phyloP scores from a whole-genome alignment of 2,888 invertebrate genomes.

The Megastigmus dorsalis region DNA sequence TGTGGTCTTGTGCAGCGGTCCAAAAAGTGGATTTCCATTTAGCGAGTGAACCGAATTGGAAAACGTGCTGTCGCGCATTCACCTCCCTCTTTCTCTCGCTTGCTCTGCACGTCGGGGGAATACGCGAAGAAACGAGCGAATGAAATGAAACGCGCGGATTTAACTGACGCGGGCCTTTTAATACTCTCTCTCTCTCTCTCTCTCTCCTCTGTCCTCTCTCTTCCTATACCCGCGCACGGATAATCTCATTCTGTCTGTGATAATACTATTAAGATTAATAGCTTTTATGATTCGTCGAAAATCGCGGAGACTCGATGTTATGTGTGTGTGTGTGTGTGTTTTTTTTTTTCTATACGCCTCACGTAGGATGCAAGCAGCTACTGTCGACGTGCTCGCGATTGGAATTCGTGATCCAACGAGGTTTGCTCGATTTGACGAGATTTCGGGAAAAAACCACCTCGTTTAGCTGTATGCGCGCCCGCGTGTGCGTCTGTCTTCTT shows the following conservation, averaged over 20 bases:
- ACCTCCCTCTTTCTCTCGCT: neutral
- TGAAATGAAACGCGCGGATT: conserved; percentile 9
- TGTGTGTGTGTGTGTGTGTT: neutral
- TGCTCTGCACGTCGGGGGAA: neutral
- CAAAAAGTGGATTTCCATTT: conserved; percentile 58
- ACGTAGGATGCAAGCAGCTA: neutral
- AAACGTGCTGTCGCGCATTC: conserved; percentile 57
- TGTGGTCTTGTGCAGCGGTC: neutral
- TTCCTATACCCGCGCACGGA: too few relatives aligned
- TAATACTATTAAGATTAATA: neutral
- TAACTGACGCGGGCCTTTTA: neutral
- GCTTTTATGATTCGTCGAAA: neutral
- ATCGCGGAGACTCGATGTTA: too few relatives aligned
- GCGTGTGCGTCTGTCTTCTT: too few relatives aligned
- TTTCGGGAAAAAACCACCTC: neutral
- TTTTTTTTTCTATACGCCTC: neutral
- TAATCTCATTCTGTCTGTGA: neutral
- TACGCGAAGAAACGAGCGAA: neutral
- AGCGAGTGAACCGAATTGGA: conserved; percentile 57
- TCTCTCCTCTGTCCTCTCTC: too few relatives aligned
- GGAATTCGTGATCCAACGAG: neutral
- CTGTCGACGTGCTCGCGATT: neutral
- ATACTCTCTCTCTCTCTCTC: neutral
- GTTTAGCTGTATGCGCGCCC: too few relatives aligned
- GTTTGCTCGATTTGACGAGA: neutral